Evolutionary conservation across 2,113 vertebrate genomes (phyloP), one percentile per base, ranked within the genome.

Genomic region (Calyptommatus sinebrachiatus): DNA sequence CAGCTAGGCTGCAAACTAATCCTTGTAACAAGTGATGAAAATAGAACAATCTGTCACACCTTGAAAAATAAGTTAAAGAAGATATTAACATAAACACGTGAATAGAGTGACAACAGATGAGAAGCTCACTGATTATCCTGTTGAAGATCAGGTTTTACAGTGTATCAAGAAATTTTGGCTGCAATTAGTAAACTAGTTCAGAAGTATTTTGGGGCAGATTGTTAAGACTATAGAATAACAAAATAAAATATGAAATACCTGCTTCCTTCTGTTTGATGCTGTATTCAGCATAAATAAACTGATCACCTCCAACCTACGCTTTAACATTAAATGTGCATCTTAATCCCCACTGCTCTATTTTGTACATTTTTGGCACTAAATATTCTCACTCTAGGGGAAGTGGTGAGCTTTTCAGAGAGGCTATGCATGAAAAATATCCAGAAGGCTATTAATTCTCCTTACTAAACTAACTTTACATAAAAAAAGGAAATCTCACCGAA

Each of bases 401-500:
- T 1, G 0, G 31, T 82, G 70, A 63, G 4, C n/a, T 71, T 71
- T 71, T 48, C 35, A 82, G n/a, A 74, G 53, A 22, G 41, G 28
- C 76, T 68, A 80, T 76, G 61, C 28, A 81, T 80, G 62, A 84
- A 86, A 88, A 67, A 65, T n/a, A 53, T 28, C 79, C 16, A 70
- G 68, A 2, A 46, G 6, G 45, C 29, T n/a, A 69, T 75, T 16
- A 81, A 84, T 50, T 57, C 63, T 80, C 57, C 45, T 9, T 46
- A 60, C 2, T 77, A 71, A n/a, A 31, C 21, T 80, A 74, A 77
- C 74, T 72, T 71, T 45, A 83, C 65, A 85, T 83, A 89, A 91
- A 80, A n/a, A 1, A 88, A 90, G 76, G 4, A 2, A 77, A 89
- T 77, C 57, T 92, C 92, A 96, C 98, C 98, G 95, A 88, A 99